Evolutionary conservation across 1,140 invertebrate genomes (phyloP), one percentile per base, ranked within the genome.

Genomic region (Drosophila sp.): DNA sequence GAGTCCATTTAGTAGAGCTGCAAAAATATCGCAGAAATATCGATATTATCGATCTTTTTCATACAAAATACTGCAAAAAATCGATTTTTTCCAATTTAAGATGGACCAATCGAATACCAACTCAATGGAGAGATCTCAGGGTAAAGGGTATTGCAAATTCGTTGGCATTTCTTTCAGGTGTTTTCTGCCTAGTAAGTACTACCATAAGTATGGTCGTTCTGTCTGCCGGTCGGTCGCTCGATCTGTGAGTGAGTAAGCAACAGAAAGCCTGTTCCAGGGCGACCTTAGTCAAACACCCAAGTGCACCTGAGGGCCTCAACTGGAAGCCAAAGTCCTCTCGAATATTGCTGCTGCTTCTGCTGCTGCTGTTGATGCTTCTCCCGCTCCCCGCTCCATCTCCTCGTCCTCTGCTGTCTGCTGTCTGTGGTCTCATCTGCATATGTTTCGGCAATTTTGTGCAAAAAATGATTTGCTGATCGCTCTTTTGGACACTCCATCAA

Each of bases 401-500:
- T 33, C 4, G 30, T 4, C 30, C 33, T 5, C 5, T 35, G 27
- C 44, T n/a, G 30, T 60, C 25, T 47, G 50, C 66, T 72, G 76
- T 67, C 57, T 60, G 55, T 60, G 63, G 67, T 69, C 67, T 70
- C 83, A 86, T 86, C 85, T 86, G 83, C 83, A 86, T 87, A 87
- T 87, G 83, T 87, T 87, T 87, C 84, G 83, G 83, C 83, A 87
- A 87, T 90, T 89, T 84, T 75, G 84, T 70, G 85, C 80, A 77
- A 91, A 81, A 91, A 91, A 91, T 90, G 78, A 91, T 91, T 90
- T 91, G 80, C 70, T 84, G 86, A 90, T 91, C 90, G 83, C 69
- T 79, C 72, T 35, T 54, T 85, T 80, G 76, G 87, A 85, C 90
- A 91, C 90, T 91, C 86, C 90, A 91, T 91, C 90, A 91, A 91